Conservation (phyloP, 2,113 vertebrate genomes). For the Myotis lucifugus region DNA sequence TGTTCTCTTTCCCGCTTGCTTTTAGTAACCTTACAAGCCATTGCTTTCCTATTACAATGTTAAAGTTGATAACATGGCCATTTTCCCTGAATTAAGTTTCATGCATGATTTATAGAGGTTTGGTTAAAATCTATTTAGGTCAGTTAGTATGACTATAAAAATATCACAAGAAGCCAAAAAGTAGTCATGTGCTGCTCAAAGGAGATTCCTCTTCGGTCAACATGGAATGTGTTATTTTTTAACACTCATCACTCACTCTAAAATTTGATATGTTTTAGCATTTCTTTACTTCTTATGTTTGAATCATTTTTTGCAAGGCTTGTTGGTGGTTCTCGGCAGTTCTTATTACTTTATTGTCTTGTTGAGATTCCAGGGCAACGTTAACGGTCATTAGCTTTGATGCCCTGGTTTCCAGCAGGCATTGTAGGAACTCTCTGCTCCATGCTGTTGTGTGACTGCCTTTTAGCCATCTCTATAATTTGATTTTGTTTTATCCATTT, state of each 20-base stretch:
- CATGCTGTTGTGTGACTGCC: background rate
- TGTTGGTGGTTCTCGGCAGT: background rate
- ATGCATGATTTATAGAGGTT: background rate
- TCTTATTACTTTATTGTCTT: background rate
- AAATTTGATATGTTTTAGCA: background rate
- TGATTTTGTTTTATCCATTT: background rate
- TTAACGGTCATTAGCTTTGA: background rate
- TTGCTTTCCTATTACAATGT: background rate
- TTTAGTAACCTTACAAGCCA: background rate
- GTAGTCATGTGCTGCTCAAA: background rate
- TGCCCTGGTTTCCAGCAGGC: background rate
- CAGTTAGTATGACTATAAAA: background rate
- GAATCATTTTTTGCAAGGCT: background rate
- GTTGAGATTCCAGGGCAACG: background rate
- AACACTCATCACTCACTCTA: background rate
- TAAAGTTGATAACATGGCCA: background rate
- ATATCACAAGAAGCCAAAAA: background rate
- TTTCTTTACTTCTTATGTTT: background rate
- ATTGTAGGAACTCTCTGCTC: background rate
- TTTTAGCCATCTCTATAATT: background rate
- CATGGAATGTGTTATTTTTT: background rate
- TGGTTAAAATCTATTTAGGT: background rate
- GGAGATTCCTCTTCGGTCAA: background rate
- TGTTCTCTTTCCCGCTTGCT: background rate
- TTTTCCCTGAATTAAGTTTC: background rate